A percentile compares a stretch with the other conserved stretches of the same genome.
Evolutionary conservation across 2,888 invertebrate species (phyloP).

Genomic region (Biston stratarius): DNA sequence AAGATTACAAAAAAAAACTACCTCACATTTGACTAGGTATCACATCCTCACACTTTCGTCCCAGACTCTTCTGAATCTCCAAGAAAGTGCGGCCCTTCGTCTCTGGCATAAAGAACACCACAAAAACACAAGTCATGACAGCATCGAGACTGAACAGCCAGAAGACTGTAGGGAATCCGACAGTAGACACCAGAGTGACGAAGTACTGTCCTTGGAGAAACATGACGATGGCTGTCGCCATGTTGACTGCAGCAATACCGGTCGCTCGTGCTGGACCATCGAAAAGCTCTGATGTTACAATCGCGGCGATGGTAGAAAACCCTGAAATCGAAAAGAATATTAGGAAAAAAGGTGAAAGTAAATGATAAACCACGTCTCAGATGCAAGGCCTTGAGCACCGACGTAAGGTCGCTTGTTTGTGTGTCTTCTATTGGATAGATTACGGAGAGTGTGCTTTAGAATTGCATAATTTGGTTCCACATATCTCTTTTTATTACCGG

Average conservation of each 20-base stretch:
- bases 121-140: constrained; percentile 55
- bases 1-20: background rate
- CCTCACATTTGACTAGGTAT: background rate
- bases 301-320: constrained; percentile 64
- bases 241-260: constrained; percentile 47
- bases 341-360: background rate
- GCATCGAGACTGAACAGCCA: constrained; percentile 45
- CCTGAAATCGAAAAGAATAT: constrained; percentile 55
- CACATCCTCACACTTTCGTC: constrained; percentile 26
- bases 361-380: too few relatives aligned
- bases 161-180: constrained; percentile 54
- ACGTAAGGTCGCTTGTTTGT: too few relatives aligned
- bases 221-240: constrained; percentile 36
- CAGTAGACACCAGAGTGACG: constrained; percentile 46
- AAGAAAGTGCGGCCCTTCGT: constrained; percentile 68
- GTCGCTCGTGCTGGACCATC: constrained; percentile 61
- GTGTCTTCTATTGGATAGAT: too few relatives aligned
- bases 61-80: constrained; percentile 64
- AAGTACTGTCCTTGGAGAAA: constrained; percentile 59
- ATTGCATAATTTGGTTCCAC: too few relatives aligned
- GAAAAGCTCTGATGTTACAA: constrained; percentile 66
- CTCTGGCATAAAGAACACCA: constrained; percentile 65
- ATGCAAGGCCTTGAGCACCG: too few relatives aligned
- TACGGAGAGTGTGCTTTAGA: too few relatives aligned
- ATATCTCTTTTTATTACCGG: too few relatives aligned